phyloP scores from a whole-genome alignment of 2,113 vertebrate genomes.

The Leucopsar rothschildi region DNA sequence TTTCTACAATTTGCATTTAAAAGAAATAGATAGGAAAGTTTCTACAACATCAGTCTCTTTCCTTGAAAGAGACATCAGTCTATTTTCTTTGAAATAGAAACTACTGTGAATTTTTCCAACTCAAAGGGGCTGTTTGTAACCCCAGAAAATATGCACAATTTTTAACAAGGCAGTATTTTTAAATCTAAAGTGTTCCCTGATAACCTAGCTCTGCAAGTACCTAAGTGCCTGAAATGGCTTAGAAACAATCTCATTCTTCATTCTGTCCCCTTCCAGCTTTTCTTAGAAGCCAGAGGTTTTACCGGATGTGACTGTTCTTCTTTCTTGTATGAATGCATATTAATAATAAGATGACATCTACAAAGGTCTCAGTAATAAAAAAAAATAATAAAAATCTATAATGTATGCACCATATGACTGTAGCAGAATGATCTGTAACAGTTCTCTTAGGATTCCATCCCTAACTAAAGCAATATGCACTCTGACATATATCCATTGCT shows the following conservation, averaged over 20 bases:
- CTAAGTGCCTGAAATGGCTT: background rate
- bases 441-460: background rate
- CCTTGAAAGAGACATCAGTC: background rate
- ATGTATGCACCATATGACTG: background rate
- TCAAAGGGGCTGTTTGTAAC: background rate
- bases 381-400: fast-evolving
- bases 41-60: background rate
- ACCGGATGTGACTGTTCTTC: background rate
- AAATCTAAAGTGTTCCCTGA: background rate
- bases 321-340: background rate
- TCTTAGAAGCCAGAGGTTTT: background rate
- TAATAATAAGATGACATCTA: background rate
- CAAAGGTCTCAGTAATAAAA: background rate
- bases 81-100: background rate
- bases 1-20: background rate
- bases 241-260: background rate
- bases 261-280: background rate
- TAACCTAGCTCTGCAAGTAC: background rate
- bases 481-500: fast-evolving
- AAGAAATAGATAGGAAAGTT: background rate
- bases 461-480: background rate
- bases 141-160: background rate
- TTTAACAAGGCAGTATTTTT: background rate
- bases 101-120: background rate
- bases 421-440: background rate